Evolutionary conservation across 2,797 vertebrate species (phyloP).

Genomic region (Champsocephalus gunnari): DNA sequence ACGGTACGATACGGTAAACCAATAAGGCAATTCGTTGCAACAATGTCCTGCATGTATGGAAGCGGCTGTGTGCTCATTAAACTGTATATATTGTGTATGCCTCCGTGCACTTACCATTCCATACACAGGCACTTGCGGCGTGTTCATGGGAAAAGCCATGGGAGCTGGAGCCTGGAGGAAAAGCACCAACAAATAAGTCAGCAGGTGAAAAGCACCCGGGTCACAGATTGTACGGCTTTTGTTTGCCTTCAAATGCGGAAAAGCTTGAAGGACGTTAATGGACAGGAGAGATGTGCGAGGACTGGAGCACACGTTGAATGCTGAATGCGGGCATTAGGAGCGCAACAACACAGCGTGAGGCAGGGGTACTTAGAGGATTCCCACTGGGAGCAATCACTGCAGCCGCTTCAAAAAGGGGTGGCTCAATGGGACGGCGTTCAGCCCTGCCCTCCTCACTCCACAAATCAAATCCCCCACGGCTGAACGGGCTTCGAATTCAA

Average conservation of each 20-base stretch:
- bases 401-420: slow-evolving; percentile 43
- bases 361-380: slow-evolving; percentile 45
- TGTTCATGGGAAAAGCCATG: slow-evolving; percentile 89
- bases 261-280: not conserved
- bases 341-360: slow-evolving; percentile 44
- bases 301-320: slow-evolving; percentile 25
- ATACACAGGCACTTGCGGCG: slow-evolving; percentile 95
- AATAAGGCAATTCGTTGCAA: too few species aligned
- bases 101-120: slow-evolving; percentile 89
- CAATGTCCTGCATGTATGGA: too few species aligned
- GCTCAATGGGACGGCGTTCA: slow-evolving; percentile 47
- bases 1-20: too few species aligned
- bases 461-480: slow-evolving; percentile 58
- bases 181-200: not conserved
- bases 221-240: not conserved
- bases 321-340: slow-evolving; percentile 19
- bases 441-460: slow-evolving; percentile 37
- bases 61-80: too few species aligned
- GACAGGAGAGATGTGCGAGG: not conserved
- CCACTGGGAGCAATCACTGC: slow-evolving; percentile 67
- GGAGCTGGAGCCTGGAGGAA: slow-evolving; percentile 87
- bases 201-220: not conserved
- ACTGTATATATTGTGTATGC: too few species aligned
- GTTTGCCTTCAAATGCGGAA: not conserved
- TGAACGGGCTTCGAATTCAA: slow-evolving; percentile 38